Evolutionary conservation across 2,113 vertebrate species (phyloP).

Genomic region (Psettodes erumei): DNA sequence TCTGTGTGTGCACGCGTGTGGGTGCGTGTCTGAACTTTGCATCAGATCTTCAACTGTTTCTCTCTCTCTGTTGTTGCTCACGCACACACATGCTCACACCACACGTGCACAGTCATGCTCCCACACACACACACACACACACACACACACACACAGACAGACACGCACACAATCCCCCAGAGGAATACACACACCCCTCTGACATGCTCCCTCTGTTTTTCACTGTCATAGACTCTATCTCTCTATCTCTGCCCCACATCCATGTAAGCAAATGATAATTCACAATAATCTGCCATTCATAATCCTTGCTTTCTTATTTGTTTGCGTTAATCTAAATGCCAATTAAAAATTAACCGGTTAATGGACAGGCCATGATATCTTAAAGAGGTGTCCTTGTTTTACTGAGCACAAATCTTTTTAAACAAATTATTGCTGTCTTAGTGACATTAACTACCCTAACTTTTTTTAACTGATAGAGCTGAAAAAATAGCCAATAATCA

Average conservation of each 20-base stretch:
- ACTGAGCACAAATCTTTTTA: not conserved
- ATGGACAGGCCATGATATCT: not conserved
- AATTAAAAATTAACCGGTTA: slow-evolving; percentile 56
- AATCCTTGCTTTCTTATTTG: slow-evolving; percentile 51
- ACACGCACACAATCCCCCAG: slow-evolving; percentile 39
- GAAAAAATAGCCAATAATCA: not conserved
- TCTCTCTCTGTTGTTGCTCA: slow-evolving; percentile 55
- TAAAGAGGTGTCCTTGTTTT: not conserved
- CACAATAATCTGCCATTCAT: slow-evolving; percentile 62
- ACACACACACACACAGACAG: slow-evolving; percentile 12
- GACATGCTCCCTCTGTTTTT: slow-evolving; percentile 63
- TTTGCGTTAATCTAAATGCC: slow-evolving; percentile 52
- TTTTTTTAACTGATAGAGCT: not conserved
- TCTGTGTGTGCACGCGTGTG: slow-evolving; percentile 15
- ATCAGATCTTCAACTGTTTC: slow-evolving; percentile 76
- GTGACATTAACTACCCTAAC: not conserved
- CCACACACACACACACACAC: not conserved
- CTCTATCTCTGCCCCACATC: slow-evolving; percentile 54
- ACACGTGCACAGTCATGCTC: no score
- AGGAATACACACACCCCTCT: slow-evolving; percentile 63
- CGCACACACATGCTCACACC: slow-evolving; percentile 22
- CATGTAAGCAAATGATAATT: slow-evolving; percentile 68
- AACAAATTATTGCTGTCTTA: not conserved
- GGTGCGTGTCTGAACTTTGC: slow-evolving; percentile 63
- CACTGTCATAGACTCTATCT: slow-evolving; percentile 58